Conservation (phyloP, 2,888 invertebrate genomes). For the Danaus chrysippus region DNA sequence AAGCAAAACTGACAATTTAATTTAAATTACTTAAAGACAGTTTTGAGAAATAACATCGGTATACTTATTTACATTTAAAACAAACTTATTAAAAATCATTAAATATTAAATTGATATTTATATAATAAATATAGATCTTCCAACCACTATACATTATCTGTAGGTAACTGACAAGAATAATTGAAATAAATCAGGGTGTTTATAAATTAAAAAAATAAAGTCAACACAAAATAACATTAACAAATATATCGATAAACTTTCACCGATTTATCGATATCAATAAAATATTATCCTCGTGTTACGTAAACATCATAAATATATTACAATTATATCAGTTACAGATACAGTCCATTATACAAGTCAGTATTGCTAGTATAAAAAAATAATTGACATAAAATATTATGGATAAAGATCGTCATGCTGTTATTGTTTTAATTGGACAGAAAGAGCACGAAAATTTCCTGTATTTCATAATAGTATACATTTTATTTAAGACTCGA, state of each 20-base stretch:
- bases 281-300: neutral
- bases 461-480: neutral
- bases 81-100: no score
- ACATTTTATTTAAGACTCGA: no score
- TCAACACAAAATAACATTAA: no score
- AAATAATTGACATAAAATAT: conserved; percentile 1
- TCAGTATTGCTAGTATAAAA: neutral
- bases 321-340: neutral
- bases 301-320: neutral
- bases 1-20: neutral
- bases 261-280: no score
- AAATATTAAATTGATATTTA: no score
- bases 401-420: neutral
- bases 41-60: neutral
- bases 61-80: no score
- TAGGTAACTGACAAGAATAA: no score
- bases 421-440: conserved; percentile 1
- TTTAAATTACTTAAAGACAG: neutral
- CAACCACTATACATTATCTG: no score
- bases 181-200: no score
- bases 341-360: neutral
- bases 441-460: neutral
- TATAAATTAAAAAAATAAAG: no score
- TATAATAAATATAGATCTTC: no score
- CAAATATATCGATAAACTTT: no score